phyloP scores from a whole-genome alignment of 2,888 invertebrate species.

The Gibbula magus region DNA sequence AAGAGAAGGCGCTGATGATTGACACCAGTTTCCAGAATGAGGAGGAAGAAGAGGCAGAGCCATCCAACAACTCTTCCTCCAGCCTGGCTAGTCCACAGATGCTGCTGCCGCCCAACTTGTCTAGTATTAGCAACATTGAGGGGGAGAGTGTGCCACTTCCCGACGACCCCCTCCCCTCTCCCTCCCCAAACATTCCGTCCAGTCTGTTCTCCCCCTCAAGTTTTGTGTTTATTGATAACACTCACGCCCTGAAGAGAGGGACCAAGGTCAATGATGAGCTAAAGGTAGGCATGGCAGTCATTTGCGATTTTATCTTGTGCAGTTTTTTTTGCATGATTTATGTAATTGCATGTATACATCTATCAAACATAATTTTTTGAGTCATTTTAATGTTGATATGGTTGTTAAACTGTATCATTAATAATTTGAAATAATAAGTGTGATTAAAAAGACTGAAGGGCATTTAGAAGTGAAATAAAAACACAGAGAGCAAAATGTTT shows the following conservation, averaged over 20 bases:
- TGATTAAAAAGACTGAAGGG: no score
- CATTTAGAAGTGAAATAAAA: no score
- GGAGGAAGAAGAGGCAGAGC: not conserved
- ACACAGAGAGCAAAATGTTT: no score
- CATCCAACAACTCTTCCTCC: not conserved
- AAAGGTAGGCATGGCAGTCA: not conserved
- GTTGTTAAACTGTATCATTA: no score
- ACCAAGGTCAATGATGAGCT: constrained; percentile 10
- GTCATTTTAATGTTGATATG: no score
- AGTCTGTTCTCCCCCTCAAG: not conserved
- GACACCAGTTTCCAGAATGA: not conserved
- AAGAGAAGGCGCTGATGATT: not conserved
- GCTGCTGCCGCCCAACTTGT: not conserved
- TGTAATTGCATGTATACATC: no score
- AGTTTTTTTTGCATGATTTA: no score
- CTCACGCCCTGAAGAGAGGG: not conserved
- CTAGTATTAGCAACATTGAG: constrained; percentile 8
- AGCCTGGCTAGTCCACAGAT: not conserved
- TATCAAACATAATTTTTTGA: no score
- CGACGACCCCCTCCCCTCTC: not conserved
- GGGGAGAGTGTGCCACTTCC: not conserved
- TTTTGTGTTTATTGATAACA: not conserved
- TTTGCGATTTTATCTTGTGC: not conserved
- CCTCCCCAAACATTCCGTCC: constrained; percentile 13
- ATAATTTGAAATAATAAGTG: no score